Conservation (phyloP, 2,797 vertebrate genomes). For the Lepus townsendii region DNA sequence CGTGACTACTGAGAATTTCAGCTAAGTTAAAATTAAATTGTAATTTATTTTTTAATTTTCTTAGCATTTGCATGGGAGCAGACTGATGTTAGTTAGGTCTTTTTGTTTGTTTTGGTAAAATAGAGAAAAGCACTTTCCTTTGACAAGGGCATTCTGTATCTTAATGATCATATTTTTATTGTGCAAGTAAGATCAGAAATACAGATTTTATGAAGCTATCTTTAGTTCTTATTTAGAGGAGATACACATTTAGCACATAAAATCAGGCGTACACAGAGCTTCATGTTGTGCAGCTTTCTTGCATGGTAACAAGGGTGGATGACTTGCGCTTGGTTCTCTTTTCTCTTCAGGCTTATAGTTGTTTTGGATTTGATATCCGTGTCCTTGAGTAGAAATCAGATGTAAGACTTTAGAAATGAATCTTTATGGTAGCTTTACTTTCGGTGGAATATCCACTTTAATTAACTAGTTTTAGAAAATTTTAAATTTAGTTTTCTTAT, state of each 20-base stretch:
- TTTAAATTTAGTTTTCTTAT: slow-evolving; percentile 63
- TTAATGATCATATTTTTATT: slow-evolving; percentile 62
- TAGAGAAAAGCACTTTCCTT: slow-evolving; percentile 24
- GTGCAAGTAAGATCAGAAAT: slow-evolving; percentile 13
- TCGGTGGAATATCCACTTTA: slow-evolving; percentile 64
- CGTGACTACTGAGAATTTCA: slow-evolving; percentile 36
- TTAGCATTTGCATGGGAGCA: not conserved
- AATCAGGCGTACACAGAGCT: slow-evolving; percentile 37
- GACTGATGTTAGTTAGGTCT: not conserved
- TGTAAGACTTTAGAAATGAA: not conserved
- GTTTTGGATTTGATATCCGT: slow-evolving; percentile 78
- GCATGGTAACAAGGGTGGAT: slow-evolving; percentile 61
- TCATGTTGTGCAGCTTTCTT: slow-evolving; percentile 67
- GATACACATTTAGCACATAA: not conserved
- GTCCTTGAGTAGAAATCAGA: slow-evolving; percentile 42
- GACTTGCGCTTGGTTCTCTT: slow-evolving; percentile 79
- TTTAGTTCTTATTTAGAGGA: slow-evolving; percentile 64
- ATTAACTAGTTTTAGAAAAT: slow-evolving; percentile 68
- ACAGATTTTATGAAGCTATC: slow-evolving; percentile 49
- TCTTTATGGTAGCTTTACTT: slow-evolving; percentile 71
- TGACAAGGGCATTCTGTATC: slow-evolving; percentile 59
- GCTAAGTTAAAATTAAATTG: slow-evolving; percentile 48
- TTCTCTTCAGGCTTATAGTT: slow-evolving; percentile 59
- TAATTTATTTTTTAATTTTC: slow-evolving; percentile 48
- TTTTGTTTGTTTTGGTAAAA: slow-evolving; percentile 61